Evolutionary conservation across 2,888 invertebrate species (phyloP).

Genomic region (Chrysolina americana): DNA sequence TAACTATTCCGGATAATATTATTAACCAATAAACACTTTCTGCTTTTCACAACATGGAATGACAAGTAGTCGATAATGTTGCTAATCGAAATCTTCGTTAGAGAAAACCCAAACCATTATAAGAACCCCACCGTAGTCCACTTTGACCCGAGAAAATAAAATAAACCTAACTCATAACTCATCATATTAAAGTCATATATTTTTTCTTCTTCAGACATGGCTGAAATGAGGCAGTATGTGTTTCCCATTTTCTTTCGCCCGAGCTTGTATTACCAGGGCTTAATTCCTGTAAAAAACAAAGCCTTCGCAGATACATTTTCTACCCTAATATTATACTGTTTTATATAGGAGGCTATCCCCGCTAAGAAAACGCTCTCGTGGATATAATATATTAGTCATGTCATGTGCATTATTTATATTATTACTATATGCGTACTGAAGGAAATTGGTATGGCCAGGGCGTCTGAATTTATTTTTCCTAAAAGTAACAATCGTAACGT

Average conservation of each 20-base stretch:
- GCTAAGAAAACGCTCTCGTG: conserved; percentile 62
- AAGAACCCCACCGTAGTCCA: no score
- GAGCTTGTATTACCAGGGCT: conserved; percentile 65
- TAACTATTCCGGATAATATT: no score
- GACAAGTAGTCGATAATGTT: no score
- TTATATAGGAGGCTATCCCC: conserved; percentile 61
- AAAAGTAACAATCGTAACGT: neutral
- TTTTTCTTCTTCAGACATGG: conserved; percentile 27
- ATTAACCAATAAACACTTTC: no score
- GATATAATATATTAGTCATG: conserved; percentile 67
- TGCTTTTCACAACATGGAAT: no score
- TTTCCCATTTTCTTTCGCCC: conserved; percentile 44
- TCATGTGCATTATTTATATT: conserved; percentile 68
- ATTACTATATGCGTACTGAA: conserved; percentile 57
- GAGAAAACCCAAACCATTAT: no score
- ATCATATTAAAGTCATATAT: conserved; percentile 20
- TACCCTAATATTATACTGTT: conserved; percentile 66
- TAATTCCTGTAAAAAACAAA: conserved; percentile 68
- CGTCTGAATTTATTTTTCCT: neutral
- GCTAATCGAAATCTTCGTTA: no score
- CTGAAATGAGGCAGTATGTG: conserved; percentile 36
- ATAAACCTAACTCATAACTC: neutral
- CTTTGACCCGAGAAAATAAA: neutral
- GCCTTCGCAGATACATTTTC: conserved; percentile 65
- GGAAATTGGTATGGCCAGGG: conserved; percentile 30